Conservation (phyloP, 2,888 invertebrate genomes). For the Conchocele bisecta region DNA sequence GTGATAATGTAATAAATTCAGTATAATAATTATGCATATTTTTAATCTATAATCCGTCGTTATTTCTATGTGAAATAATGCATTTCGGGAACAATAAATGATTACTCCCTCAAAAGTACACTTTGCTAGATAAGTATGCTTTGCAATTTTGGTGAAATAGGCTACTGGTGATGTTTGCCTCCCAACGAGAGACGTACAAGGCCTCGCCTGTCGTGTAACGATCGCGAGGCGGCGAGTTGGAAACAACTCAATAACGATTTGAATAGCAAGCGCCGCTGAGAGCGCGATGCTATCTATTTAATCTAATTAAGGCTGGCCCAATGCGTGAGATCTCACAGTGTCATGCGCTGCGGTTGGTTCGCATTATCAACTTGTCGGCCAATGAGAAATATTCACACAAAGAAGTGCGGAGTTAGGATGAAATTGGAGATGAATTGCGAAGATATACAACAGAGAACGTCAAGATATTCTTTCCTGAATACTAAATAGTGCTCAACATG, state of each 20-base stretch:
- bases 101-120: too few species aligned
- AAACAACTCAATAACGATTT: conserved; percentile 46
- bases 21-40: too few species aligned
- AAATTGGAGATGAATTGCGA: conserved; percentile 62
- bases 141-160: too few species aligned
- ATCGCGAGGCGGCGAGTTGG: conserved; percentile 57
- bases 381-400: conserved; percentile 60
- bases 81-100: too few species aligned
- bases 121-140: too few species aligned
- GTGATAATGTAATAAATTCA: too few species aligned
- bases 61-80: too few species aligned
- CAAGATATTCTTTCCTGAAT: conserved; percentile 43
- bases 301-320: conserved; percentile 49
- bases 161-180: too few species aligned
- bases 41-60: too few species aligned
- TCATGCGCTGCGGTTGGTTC: conserved; percentile 56
- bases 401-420: conserved; percentile 62
- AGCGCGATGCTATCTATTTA: conserved; percentile 40
- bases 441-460: conserved; percentile 59
- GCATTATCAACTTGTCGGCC: conserved; percentile 44
- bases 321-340: conserved; percentile 44
- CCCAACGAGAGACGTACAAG: too few species aligned
- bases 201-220: too few species aligned
- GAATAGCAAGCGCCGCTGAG: conserved; percentile 34
- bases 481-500: too few species aligned